phyloP scores from a whole-genome alignment of 2,113 vertebrate genomes.

The Synchiropus splendidus region DNA sequence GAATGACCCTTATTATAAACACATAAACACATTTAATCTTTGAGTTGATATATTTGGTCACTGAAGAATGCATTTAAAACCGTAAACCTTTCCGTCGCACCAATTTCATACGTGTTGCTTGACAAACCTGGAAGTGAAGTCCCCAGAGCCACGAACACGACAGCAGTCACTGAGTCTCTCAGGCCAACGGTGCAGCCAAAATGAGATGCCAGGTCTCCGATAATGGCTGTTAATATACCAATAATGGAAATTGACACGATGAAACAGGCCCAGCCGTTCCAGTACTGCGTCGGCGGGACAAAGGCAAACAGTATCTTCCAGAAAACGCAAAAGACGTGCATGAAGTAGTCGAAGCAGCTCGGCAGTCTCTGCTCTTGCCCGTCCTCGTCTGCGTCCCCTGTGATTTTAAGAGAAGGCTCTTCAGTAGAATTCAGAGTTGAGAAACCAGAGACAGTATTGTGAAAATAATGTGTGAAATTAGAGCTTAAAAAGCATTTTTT shows the following conservation, averaged over 20 bases:
- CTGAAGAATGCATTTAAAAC: too few species aligned
- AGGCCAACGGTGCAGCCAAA: conserved; percentile 88
- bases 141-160: conserved; percentile 87
- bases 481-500: too few species aligned
- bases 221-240: conserved; percentile 79
- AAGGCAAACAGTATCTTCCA: conserved; percentile 88
- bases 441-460: too few species aligned
- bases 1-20: too few species aligned
- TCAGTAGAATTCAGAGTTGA: too few species aligned
- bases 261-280: conserved; percentile 90
- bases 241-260: conserved; percentile 77
- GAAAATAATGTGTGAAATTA: too few species aligned
- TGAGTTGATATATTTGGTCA: too few species aligned
- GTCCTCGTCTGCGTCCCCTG: conserved; percentile 80
- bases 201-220: conserved; percentile 88
- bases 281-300: conserved; percentile 81
- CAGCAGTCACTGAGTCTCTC: conserved; percentile 81
- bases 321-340: conserved; percentile 84
- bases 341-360: conserved; percentile 83
- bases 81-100: too few species aligned
- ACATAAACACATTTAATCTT: too few species aligned
- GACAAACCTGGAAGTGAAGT: conserved; percentile 81
- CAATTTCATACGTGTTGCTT: too few species aligned
- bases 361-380: conserved; percentile 69
- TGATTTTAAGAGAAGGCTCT: conserved; percentile 1